A percentile compares a stretch with the other conserved stretches of the same genome.
Conservation (phyloP, 2,888 invertebrate species). For the Agrilus mali region DNA sequence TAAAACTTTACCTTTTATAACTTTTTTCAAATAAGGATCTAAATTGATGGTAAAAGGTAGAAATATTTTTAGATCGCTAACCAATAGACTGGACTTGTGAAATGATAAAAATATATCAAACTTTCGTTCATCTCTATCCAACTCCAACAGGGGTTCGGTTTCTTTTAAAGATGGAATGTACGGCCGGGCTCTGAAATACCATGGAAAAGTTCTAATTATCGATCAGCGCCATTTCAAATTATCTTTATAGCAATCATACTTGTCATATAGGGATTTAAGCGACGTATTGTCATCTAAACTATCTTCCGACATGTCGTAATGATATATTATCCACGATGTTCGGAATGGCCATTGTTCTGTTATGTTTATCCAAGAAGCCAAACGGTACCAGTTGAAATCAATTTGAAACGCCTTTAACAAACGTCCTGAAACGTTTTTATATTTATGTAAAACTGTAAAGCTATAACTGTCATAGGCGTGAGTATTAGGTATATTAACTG, state of each 20-base stretch:
- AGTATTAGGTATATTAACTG: too few relatives aligned
- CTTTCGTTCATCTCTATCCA: conserved; percentile 91
- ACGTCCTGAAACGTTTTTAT: conserved; percentile 49
- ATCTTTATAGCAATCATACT: conserved; percentile 44
- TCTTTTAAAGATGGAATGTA: conserved; percentile 76
- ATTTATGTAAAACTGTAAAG: not conserved
- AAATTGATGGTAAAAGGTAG: conserved; percentile 96
- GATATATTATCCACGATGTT: conserved; percentile 93
- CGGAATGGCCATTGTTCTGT: conserved; percentile 99
- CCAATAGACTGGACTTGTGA: conserved; percentile 72
- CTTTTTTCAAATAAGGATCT: conserved; percentile 94
- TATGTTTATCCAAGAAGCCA: conserved; percentile 96
- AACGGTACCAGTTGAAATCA: conserved; percentile 97
- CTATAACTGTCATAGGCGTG: too few relatives aligned
- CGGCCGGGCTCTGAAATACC: conserved; percentile 54
- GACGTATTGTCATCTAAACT: conserved; percentile 74
- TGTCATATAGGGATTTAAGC: conserved; percentile 84
- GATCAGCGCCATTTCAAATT: not conserved
- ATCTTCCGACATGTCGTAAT: conserved; percentile 83
- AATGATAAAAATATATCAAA: conserved; percentile 85
- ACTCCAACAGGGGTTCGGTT: conserved; percentile 75
- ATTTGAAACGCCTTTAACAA: conserved; percentile 96
- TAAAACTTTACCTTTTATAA: conserved; percentile 72
- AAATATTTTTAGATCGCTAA: conserved; percentile 87
- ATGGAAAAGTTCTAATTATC: not conserved